phyloP scores from a whole-genome alignment of 2,113 vertebrate genomes.

The Pterocles gutturalis region DNA sequence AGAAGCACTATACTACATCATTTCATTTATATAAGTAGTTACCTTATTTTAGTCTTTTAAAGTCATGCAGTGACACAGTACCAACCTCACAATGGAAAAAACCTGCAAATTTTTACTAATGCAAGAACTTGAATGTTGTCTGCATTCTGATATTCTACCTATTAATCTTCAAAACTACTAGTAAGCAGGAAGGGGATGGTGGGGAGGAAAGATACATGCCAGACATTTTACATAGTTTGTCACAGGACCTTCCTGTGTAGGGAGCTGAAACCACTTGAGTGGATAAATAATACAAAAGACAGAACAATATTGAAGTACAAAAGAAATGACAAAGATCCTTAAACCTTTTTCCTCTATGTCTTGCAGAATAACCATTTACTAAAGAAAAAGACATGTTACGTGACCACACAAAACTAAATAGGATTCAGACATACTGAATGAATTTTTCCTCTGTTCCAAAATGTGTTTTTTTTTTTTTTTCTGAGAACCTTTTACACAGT shows the following conservation, averaged over 20 bases:
- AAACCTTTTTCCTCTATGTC: neutral
- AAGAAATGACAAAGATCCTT: neutral
- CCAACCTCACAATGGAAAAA: neutral
- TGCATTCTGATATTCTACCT: neutral
- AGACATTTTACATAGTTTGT: neutral
- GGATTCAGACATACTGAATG: neutral
- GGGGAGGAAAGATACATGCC: neutral
- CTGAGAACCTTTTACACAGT: neutral
- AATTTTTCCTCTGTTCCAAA: neutral
- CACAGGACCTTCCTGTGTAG: neutral
- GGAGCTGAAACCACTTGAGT: neutral
- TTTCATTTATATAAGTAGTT: neutral
- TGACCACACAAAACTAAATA: neutral
- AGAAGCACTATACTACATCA: neutral
- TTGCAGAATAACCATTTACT: neutral
- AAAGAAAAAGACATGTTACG: neutral
- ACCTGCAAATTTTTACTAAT: neutral
- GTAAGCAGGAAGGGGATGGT: neutral
- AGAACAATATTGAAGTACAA: neutral
- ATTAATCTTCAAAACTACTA: neutral
- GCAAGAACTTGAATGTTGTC: neutral
- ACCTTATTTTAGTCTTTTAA: conserved; percentile 16
- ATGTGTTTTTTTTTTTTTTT: neutral
- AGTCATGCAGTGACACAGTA: neutral
- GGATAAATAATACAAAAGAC: neutral